These are phyloP conservation scores for Laothoe populi DNA, from an alignment of 2,888 invertebrate species.

Conservation along the genomic window DNA sequence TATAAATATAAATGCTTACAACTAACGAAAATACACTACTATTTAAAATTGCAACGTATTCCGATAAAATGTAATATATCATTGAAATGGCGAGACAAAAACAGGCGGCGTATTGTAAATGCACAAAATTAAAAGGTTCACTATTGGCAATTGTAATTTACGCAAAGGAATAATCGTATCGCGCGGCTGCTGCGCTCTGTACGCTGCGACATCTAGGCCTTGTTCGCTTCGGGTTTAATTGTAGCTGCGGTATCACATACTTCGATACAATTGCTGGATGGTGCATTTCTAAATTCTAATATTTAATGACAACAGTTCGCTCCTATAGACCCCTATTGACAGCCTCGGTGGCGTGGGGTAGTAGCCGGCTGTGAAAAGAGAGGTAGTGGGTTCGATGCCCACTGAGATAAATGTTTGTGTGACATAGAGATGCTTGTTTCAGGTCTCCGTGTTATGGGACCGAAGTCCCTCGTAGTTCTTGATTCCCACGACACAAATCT, in stretches of 20 bases:
- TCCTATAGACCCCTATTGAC: too few species aligned
- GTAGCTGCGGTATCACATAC: constrained; percentile 47
- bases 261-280: constrained; percentile 34
- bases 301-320: not conserved
- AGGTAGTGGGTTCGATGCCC: too few species aligned
- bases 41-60: constrained; percentile 10
- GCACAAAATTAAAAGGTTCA: constrained; percentile 45
- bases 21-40: not conserved
- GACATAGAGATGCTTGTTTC: too few species aligned
- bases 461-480: too few species aligned
- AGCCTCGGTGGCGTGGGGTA: too few species aligned
- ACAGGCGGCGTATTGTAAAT: constrained; percentile 21
- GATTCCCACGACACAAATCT: too few species aligned
- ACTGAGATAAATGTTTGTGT: too few species aligned
- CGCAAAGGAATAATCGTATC: constrained; percentile 58
- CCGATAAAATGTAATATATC: constrained; percentile 5
- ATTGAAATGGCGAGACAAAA: constrained; percentile 21
- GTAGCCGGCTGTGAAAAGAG: too few species aligned
- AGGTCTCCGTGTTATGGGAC: too few species aligned
- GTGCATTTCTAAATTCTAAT: not conserved
- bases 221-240: constrained; percentile 60
- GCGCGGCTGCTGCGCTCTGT: constrained; percentile 43
- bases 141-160: constrained; percentile 55
- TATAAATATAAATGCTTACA: not conserved
- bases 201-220: constrained; percentile 55